Evolutionary conservation across 2,888 invertebrate genomes (phyloP), one percentile per base, ranked within the genome.

Genomic region (Penaeus monodon): DNA sequence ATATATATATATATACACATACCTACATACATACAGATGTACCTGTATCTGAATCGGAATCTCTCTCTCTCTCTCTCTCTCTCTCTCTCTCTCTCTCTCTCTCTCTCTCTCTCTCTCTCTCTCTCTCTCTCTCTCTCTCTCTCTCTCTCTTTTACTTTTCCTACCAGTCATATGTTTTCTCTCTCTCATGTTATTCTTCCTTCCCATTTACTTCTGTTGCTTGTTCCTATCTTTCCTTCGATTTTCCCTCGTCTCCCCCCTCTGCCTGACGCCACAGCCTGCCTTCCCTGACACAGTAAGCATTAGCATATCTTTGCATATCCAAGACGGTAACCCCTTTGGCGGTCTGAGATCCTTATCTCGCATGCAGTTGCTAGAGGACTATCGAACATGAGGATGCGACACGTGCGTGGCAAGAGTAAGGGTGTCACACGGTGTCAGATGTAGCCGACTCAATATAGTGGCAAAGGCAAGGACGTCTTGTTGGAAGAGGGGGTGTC

Each of bases 61-160:
- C 44, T 44, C 49, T 76, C 44, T 44, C 44, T 76, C 76, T 44
- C 44, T 76, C 49, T 44, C 76, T 22, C 44, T n/a, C 76, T 76
- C 57, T 57, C 17, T 57, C 57, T 57, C 57, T 17, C 57, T 57
- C 57, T 44, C n/a, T 44, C 24, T 44, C 24, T 44, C 44, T 74
- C 33, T 74, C 44, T 74, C 74, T 74, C 74, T 74, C 33, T 74
- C 33, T 33, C 22, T 33, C 33, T 33, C 33, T 33, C 74, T 74
- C 33, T 74, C 22, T 74, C 74, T 74, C 33, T 74, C 74, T 74
- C 33, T 74, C 2, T 74, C 33, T 74, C 29, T 74, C 74, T 74
- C 38, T 74, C 44, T 27, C 24, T 68, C 68, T 14, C 29, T 68
- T n/a, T 68, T 3, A 10, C 27, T 27, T 12, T 17, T 57, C 57